phyloP scores from a whole-genome alignment of 2,113 vertebrate genomes.

The Atractosteus spatula region DNA sequence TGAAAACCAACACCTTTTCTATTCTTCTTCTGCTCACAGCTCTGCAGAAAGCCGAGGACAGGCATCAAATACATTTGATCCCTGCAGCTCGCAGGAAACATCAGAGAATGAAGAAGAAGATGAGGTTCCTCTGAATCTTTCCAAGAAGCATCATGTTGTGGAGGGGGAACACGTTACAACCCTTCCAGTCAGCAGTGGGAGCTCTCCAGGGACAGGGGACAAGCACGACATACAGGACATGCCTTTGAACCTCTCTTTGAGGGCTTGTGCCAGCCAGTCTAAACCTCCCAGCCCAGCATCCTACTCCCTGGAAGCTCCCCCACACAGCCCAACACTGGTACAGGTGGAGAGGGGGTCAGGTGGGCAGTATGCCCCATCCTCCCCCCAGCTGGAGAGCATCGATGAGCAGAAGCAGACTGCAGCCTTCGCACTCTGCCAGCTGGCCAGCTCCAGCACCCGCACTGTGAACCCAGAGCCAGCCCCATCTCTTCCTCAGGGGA shows the following conservation, averaged over 20 bases:
- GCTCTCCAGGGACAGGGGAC: conserved; percentile 14
- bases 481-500: conserved; percentile 27
- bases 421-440: conserved; percentile 89
- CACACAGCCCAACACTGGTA: background rate
- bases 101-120: conserved; percentile 41
- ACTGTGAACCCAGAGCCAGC: background rate
- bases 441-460: conserved; percentile 75
- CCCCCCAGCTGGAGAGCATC: conserved; percentile 39
- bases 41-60: conserved; percentile 27
- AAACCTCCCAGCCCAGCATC: conserved; percentile 44
- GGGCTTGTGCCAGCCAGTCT: conserved; percentile 38
- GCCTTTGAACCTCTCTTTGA: conserved; percentile 87
- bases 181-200: conserved; percentile 13
- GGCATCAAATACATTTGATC: background rate
- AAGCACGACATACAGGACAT: conserved; percentile 59
- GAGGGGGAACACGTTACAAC: conserved; percentile 11
- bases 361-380: conserved; percentile 11
- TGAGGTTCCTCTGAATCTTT: conserved; percentile 84
- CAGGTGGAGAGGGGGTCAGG: background rate
- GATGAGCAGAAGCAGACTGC: conserved; percentile 90
- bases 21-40: conserved; percentile 30
- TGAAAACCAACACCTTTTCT: too few relatives aligned
- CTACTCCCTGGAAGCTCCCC: background rate
- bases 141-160: conserved; percentile 63
- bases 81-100: conserved; percentile 1